Percentiles rank a stretch among this genome's conserved stretches.
These are phyloP conservation scores for Ictalurus punctatus DNA, from an alignment of 2,113 vertebrate species.

Conservation along the genomic window DNA sequence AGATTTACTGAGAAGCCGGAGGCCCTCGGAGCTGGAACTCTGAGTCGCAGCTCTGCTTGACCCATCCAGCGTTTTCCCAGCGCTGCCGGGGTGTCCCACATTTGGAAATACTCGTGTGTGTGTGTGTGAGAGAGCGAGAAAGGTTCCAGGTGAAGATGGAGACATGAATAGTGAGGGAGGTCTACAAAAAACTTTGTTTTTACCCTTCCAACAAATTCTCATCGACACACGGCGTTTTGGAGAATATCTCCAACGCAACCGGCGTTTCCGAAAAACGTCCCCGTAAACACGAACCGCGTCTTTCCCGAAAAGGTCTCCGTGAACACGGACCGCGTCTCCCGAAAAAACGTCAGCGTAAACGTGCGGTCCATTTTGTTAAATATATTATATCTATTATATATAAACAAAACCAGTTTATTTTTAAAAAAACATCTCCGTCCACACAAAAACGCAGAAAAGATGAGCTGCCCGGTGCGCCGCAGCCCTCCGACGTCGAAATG, in stretches of 20 bases:
- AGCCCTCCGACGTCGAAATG: no score
- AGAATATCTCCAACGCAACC: no score
- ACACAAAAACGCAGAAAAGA: background rate
- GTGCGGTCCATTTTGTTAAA: no score
- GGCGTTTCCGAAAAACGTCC: no score
- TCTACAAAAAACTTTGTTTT: background rate
- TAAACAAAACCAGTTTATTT: no score
- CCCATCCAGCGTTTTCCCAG: background rate
- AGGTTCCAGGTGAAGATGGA: background rate
- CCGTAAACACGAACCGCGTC: no score
- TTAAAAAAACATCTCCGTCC: background rate
- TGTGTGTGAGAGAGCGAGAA: background rate
- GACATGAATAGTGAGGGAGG: background rate
- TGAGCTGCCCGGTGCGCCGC: no score
- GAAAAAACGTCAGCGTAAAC: no score
- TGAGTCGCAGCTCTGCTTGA: background rate
- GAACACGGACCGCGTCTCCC: background rate
- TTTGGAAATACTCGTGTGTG: slow-evolving; percentile 17
- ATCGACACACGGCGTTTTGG: background rate
- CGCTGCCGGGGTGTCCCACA: background rate
- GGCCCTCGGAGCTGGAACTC: background rate
- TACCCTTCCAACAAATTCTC: background rate
- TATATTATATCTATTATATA: no score
- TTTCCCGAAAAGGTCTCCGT: background rate
- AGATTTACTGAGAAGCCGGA: slow-evolving; percentile 2